These are phyloP conservation scores for Drosophila ambigua DNA, from an alignment of 1,140 invertebrate genomes.

Conservation along the genomic window DNA sequence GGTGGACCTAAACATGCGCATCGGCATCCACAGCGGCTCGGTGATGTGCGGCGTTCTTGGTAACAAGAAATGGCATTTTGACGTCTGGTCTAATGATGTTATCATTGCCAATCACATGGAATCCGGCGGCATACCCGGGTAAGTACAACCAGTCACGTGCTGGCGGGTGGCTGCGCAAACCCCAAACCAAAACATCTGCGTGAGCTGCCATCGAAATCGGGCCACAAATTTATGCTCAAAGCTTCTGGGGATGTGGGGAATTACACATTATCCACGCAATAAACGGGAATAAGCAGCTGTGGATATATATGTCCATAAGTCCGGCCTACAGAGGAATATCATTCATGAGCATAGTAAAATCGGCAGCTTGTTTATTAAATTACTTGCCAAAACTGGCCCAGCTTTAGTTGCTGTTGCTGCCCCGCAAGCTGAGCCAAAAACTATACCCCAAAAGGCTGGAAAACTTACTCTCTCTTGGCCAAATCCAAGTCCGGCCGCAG, in stretches of 20 bases:
- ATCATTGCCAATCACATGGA: conserved; percentile 99
- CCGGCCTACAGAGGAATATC: not conserved
- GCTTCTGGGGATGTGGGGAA: too few relatives aligned
- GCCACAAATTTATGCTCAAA: too few relatives aligned
- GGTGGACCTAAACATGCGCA: conserved; percentile 97
- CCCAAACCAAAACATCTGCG: not conserved
- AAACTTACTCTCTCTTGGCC: conserved; percentile 25
- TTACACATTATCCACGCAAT: too few relatives aligned
- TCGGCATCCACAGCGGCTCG: conserved; percentile 97
- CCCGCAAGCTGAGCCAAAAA: conserved; percentile 15
- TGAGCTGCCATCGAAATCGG: conserved; percentile 31
- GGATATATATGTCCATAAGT: too few relatives aligned
- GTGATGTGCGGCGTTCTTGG: conserved; percentile 97
- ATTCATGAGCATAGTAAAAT: not conserved
- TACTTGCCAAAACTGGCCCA: not conserved
- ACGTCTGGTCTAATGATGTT: conserved; percentile 99
- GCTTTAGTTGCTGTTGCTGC: not conserved
- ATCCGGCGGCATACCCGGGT: conserved; percentile 96
- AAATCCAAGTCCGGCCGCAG: conserved; percentile 52
- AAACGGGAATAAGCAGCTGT: too few relatives aligned
- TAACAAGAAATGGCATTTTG: conserved; percentile 98
- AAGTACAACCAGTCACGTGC: conserved; percentile 77
- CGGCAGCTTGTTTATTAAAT: conserved; percentile 1
- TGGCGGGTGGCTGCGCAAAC: not conserved
- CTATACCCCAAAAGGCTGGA: conserved; percentile 18